Evolutionary conservation across 2,113 vertebrate species (phyloP), one percentile per base, ranked within the genome.

Genomic region (Pelobates fuscus): DNA sequence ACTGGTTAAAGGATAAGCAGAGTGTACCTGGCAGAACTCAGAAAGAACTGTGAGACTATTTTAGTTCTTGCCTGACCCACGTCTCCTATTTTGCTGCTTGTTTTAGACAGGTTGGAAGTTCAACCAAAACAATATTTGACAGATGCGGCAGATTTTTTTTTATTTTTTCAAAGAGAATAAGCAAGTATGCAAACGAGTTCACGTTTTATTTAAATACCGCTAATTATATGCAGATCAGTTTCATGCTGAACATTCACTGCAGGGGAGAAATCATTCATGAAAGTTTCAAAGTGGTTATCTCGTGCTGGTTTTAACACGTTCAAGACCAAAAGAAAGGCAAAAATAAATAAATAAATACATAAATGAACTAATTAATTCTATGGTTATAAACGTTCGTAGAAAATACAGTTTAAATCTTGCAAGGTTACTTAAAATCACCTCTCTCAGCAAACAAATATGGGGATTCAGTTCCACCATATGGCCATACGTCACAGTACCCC

Each of bases 101-200:
- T 26, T 73, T 55, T 29, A 65, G 61, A 73, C 60, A 73, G 29
- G 29, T 55, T 73, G 23, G 71, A 73, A 55, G 61, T 25, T 21
- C 61, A 73, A 12, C 25, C 5, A 71, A 62, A 37, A 46, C 25
- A 8, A 52, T 11, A 26, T 63, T 60, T 54, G 29, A 65, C 46
- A 65, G 60, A 24, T 8, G 30, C 23, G n/a, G 41, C 30, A 55
- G 41, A 8, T 25, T 14, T 61, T 23, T n/a, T n/a, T n/a, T n/a
- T n/a, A n/a, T n/a, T n/a, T n/a, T 65, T 73, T 73, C 61, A 73
- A 64, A 65, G 60, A 64, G 61, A 43, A 73, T 64, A 57, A n/a
- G 20, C 46, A 73, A 73, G 44, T 41, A 73, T 73, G 62, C 18
- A 57, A 65, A 73, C 57, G 29, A 64, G 21, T 25, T 54, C 1